A percentile compares a stretch with the other conserved stretches of the same genome.
These are phyloP conservation scores for Chrosomus eos DNA, from an alignment of 2,797 vertebrate species.

Conservation along the genomic window DNA sequence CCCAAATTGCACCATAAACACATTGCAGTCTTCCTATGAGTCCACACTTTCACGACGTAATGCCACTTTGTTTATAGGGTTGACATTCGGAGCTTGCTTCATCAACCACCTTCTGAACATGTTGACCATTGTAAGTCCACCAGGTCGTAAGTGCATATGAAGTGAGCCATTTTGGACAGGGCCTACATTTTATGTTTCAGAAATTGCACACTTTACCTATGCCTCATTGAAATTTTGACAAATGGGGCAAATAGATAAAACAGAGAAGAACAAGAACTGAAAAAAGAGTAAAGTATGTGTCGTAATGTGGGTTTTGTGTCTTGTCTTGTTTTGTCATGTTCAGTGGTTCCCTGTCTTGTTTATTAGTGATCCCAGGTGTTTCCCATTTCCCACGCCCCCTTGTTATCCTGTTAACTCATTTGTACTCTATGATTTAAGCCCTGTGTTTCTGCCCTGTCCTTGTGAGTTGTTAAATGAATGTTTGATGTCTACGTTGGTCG, in stretches of 20 bases:
- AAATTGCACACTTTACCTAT: neutral
- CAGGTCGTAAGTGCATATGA: neutral
- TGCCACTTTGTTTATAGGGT: neutral
- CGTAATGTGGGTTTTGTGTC: no score
- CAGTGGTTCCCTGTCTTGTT: no score
- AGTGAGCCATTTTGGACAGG: neutral
- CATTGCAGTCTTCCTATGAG: neutral
- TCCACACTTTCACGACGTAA: neutral
- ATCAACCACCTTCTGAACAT: neutral
- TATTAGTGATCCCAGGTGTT: no score
- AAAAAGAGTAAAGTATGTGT: neutral
- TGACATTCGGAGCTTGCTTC: neutral
- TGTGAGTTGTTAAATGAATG: no score
- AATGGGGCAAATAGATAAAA: neutral
- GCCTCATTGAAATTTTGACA: neutral
- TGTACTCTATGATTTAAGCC: no score
- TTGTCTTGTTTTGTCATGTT: no score
- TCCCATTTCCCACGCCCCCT: no score
- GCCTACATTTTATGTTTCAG: neutral
- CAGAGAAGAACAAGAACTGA: neutral
- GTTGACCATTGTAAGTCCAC: neutral
- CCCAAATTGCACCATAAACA: neutral
- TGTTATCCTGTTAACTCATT: no score
- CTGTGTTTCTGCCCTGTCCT: no score
- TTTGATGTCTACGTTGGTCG: no score